Percentiles rank a stretch among this genome's conserved stretches.
phyloP scores from a whole-genome alignment of 2,888 invertebrate genomes.

The Papilio elwesi region DNA sequence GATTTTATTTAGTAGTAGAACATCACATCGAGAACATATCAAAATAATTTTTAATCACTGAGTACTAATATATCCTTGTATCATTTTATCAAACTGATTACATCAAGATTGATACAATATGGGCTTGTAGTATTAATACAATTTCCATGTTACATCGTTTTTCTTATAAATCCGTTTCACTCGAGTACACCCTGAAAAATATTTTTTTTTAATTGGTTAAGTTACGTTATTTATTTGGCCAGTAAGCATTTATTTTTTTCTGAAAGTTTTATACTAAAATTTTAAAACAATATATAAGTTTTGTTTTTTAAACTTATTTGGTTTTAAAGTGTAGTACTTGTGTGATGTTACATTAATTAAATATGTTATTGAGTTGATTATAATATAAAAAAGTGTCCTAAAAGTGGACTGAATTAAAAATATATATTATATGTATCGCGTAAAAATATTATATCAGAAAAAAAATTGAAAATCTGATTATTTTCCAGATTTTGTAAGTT shows the following conservation, averaged over 20 bases:
- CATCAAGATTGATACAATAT: slow-evolving; percentile 4
- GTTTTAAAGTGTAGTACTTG: no score
- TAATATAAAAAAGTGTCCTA: no score
- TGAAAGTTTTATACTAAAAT: background rate
- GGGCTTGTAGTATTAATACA: background rate
- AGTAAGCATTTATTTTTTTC: background rate
- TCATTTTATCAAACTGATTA: slow-evolving; percentile 7
- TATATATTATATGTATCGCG: no score
- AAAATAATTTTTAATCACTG: background rate
- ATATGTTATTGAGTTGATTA: no score
- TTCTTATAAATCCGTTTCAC: background rate
- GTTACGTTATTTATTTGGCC: background rate
- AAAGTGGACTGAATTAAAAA: no score
- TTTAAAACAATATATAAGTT: background rate
- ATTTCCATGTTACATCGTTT: background rate
- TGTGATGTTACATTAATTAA: no score
- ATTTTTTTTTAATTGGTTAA: background rate
- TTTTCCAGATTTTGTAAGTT: no score
- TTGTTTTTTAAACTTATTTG: background rate
- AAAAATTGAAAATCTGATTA: no score
- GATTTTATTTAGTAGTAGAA: background rate
- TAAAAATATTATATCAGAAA: no score
- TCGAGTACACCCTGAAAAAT: slow-evolving; percentile 6
- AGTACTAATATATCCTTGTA: background rate
- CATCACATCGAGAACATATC: slow-evolving; percentile 7